Base-by-base conservation (phyloP, 30 jellyfish, hydroid and myxozoan species). In the Catostylus mosaicus region DNA sequence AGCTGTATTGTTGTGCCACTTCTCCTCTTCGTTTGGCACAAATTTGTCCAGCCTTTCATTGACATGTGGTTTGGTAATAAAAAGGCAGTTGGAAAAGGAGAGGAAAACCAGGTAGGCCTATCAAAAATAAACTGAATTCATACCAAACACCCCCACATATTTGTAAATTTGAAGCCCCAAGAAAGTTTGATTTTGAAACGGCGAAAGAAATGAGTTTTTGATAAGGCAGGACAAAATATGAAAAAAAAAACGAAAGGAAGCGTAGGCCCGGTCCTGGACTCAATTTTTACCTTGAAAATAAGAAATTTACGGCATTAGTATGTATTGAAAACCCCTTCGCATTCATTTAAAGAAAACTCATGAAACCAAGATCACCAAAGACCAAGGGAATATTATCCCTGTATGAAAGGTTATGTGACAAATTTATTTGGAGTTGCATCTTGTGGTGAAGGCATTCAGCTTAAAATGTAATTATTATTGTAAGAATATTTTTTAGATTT, bases 21-120 rank as follows among this genome's bases (percentile, higher is more conserved):
- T 38, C 87, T 89, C 72, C 81, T 89, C 50, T 89, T 68, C 80
- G 72, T 89, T 26, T 89, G 97, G 97, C 97, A 89, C 94, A 89
- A 80, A 81, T 89, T 89, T 40, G 52, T 89, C 72, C 97, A 89
- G 77, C 97, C 97, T 7, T 34, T 80, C 16, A 30, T 80, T 18
- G 94, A 89, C 46, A 36, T 72, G 23, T 89, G 94, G 97, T 73
- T 36, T 51, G 95, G 94, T 14, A 83, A 78, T 16, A 45, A 78
- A 48, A 59, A 32, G 80, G 65, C 85, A 2, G 32, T 68, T 68
- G 80, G 37, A 5, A 59, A 59, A 24, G 71, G 24, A 12, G 71
- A 37, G 26, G 71, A 59, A 27, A 7, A n/a, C 38, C n/a, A 59
- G 71, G 71, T 59, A 59, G 2, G 71, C n/a, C 2, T n/a, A 16